A percentile compares a stretch with the other conserved stretches of the same genome.
These are phyloP conservation scores for Holacanthella duospinosa DNA, from an alignment of 2,888 invertebrate genomes.

Conservation along the genomic window DNA sequence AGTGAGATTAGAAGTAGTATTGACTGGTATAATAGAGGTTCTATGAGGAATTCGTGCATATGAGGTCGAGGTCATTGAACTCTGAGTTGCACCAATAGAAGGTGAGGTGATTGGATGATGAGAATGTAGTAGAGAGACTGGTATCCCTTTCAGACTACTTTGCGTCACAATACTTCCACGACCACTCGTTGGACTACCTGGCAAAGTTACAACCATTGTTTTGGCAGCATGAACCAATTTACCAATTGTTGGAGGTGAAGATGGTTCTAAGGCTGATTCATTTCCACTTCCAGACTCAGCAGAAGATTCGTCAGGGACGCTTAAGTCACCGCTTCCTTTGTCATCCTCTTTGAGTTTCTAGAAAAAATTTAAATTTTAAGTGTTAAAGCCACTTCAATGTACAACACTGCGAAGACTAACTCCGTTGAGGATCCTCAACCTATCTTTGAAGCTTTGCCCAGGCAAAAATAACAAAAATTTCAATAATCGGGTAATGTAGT, in stretches of 20 bases:
- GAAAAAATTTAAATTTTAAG: not conserved
- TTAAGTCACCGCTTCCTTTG: conserved; percentile 3
- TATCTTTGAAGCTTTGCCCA: too few species aligned
- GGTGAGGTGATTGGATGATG: not conserved
- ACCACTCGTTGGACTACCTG: conserved; percentile 8
- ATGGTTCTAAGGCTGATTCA: conserved; percentile 38
- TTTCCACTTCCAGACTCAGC: conserved; percentile 44
- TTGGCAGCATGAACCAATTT: conserved; percentile 22
- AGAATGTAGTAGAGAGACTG: not conserved
- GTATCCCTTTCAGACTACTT: not conserved
- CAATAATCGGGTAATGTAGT: too few species aligned
- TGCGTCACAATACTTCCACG: not conserved
- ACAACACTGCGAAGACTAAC: too few species aligned
- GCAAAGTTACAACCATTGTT: not conserved
- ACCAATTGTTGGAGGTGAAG: conserved; percentile 16
- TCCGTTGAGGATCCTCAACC: too few species aligned
- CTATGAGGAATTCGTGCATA: conserved; percentile 7
- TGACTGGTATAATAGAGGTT: conserved; percentile 3
- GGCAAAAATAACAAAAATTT: too few species aligned
- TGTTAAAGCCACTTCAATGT: too few species aligned
- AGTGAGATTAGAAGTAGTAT: conserved; percentile 4
- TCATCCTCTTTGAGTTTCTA: not conserved
- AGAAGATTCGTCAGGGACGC: conserved; percentile 42
- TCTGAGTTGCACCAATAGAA: not conserved
- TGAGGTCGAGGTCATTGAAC: conserved; percentile 5